A percentile compares a stretch with the other conserved stretches of the same genome.
Evolutionary conservation across 2,113 vertebrate genomes (phyloP).

Genomic region (Tichodroma muraria): DNA sequence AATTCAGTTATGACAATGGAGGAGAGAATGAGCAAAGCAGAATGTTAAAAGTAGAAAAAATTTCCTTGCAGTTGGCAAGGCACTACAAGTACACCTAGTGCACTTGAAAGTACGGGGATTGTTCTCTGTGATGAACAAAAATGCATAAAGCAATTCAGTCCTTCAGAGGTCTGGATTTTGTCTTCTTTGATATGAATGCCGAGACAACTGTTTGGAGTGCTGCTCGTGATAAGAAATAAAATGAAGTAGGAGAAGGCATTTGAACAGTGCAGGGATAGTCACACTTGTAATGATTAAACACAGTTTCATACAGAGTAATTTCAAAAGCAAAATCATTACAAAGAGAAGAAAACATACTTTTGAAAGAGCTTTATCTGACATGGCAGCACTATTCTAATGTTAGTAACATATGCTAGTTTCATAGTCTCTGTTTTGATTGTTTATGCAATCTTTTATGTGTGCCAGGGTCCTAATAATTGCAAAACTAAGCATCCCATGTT

Average conservation of each 20-base stretch:
- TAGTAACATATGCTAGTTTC: background rate
- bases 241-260: constrained; percentile 57
- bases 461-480: background rate
- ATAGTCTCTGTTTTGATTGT: background rate
- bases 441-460: background rate
- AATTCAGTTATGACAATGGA: constrained; percentile 58
- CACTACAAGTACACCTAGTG: constrained; percentile 35
- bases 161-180: constrained; percentile 67
- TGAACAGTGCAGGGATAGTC: constrained; percentile 66
- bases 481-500: background rate
- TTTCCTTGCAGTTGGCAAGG: constrained; percentile 41
- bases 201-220: constrained; percentile 72
- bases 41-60: constrained; percentile 42
- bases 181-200: constrained; percentile 73
- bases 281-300: constrained; percentile 68
- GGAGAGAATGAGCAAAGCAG: constrained; percentile 62
- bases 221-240: constrained; percentile 70
- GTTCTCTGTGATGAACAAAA: constrained; percentile 66
- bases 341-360: constrained; percentile 45
- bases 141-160: constrained; percentile 60
- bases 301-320: constrained; percentile 60
- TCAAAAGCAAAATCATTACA: constrained; percentile 55
- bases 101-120: constrained; percentile 47
- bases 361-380: constrained; percentile 38
- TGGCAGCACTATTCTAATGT: background rate